Percentiles rank a stretch among this genome's conserved stretches.
Conservation (phyloP, 1,140 invertebrate species). For the Penaeus chinensis region DNA sequence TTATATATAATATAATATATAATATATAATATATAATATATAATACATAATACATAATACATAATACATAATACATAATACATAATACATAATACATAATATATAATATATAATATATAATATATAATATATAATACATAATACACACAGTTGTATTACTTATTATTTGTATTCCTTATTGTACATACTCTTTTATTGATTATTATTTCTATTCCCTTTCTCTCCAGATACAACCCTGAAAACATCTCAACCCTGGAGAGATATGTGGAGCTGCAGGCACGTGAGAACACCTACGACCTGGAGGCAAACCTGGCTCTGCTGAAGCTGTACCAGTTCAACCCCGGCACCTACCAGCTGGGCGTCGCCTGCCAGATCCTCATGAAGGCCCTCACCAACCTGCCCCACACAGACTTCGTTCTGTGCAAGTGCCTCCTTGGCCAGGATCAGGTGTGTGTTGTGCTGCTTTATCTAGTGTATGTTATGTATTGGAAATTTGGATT, state of each 20-base stretch:
- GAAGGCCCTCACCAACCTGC: slow-evolving; percentile 95
- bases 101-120: no score
- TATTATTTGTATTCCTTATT: slow-evolving; percentile 27
- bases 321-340: slow-evolving; percentile 69
- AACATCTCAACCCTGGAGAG: slow-evolving; percentile 89
- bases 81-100: no score
- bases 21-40: no score
- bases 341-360: slow-evolving; percentile 74
- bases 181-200: slow-evolving; percentile 6
- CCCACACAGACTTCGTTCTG: slow-evolving; percentile 95
- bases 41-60: no score
- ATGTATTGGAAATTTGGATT: no score
- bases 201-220: slow-evolving; percentile 56
- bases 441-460: slow-evolving; percentile 77
- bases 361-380: slow-evolving; percentile 88
- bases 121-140: no score
- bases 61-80: no score
- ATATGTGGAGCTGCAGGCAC: slow-evolving; percentile 92
- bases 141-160: background rate
- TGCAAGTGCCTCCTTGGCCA: slow-evolving; percentile 94
- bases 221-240: slow-evolving; percentile 90
- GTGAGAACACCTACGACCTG: slow-evolving; percentile 94
- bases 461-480: background rate
- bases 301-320: slow-evolving; percentile 94
- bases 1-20: no score